Conservation (phyloP, 2,113 vertebrate genomes). For the Acanthochromis polyacanthus region DNA sequence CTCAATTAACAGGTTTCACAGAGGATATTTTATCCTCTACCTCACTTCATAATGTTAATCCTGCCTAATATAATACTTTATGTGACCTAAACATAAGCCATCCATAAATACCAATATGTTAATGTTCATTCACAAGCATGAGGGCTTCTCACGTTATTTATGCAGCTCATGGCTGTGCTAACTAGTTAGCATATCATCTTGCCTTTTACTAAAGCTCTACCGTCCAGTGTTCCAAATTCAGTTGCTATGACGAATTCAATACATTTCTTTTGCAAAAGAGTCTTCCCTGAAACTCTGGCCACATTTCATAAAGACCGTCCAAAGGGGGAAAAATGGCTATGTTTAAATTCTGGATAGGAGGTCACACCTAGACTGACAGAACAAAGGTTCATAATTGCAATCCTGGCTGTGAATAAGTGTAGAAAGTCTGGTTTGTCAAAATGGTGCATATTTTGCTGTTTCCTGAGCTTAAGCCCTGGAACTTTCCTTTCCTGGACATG, state of each 20-base stretch:
- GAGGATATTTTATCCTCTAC: neutral
- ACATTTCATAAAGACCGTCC: neutral
- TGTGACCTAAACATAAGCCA: no score
- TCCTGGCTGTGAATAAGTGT: neutral
- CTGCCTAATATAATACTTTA: neutral
- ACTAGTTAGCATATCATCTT: no score
- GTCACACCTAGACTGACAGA: neutral
- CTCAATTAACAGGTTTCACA: neutral
- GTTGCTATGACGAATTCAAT: no score
- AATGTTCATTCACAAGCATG: no score
- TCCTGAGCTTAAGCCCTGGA: neutral
- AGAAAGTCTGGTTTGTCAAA: neutral
- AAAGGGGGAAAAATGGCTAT: neutral
- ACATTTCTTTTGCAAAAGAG: no score
- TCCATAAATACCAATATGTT: no score
- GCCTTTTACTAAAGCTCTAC: no score
- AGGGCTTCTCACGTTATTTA: no score
- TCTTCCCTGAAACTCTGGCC: no score
- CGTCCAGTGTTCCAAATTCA: no score
- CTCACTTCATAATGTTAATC: neutral
- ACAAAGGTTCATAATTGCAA: slow-evolving; percentile 32
- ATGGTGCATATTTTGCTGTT: slow-evolving; percentile 9
- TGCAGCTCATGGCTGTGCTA: no score
- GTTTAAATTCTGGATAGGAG: neutral
- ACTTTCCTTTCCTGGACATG: neutral